phyloP scores from a whole-genome alignment of 2,113 vertebrate genomes.

The Chlorodrepanis virens region DNA sequence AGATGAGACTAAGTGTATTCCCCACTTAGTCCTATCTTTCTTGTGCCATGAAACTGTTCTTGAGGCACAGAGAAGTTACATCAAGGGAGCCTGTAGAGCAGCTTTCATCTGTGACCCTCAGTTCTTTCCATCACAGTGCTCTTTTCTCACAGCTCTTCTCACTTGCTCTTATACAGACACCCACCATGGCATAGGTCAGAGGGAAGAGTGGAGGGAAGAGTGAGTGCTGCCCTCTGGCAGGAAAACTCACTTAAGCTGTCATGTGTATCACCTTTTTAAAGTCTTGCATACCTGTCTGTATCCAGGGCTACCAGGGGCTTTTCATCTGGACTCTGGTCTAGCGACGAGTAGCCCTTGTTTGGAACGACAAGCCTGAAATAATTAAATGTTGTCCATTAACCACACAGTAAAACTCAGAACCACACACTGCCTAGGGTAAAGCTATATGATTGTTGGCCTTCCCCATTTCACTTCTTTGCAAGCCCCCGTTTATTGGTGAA shows the following conservation, averaged over 20 bases:
- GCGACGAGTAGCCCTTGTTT: constrained; percentile 97
- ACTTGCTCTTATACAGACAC: not conserved
- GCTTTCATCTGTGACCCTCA: not conserved
- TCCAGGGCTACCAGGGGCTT: constrained; percentile 97
- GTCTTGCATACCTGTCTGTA: constrained; percentile 89
- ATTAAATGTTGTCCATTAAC: constrained; percentile 3
- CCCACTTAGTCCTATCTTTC: not conserved
- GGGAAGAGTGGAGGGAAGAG: not conserved
- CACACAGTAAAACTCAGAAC: not conserved
- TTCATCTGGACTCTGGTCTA: constrained; percentile 98
- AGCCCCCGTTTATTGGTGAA: not conserved
- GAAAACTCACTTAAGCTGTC: not conserved
- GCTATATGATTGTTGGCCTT: not conserved
- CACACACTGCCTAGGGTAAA: not conserved
- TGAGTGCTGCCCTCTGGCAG: not conserved
- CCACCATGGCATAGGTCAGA: rapidly evolving
- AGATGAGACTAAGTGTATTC: not conserved
- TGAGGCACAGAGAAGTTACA: not conserved
- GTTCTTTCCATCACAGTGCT: not conserved
- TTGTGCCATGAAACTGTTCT: not conserved
- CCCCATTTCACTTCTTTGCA: not conserved
- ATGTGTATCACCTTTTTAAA: not conserved
- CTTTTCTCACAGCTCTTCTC: not conserved
- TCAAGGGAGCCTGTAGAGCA: not conserved
- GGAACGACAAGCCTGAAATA: constrained; percentile 91